phyloP scores from a whole-genome alignment of 2,113 vertebrate genomes.

The Salvator merianae region DNA sequence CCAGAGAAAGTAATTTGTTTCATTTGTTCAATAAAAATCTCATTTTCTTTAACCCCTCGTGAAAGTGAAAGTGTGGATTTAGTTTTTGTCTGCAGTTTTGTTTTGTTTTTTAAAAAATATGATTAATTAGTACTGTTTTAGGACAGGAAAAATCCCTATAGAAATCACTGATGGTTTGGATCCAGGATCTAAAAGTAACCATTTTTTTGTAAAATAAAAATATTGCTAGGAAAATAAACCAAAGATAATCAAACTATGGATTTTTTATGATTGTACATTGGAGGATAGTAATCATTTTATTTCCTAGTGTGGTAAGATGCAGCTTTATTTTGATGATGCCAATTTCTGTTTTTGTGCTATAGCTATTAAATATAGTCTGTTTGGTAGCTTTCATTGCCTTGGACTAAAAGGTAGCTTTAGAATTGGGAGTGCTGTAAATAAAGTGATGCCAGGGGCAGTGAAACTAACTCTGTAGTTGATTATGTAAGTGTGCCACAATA shows the following conservation, averaged over 20 bases:
- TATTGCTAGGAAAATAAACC: accelerated
- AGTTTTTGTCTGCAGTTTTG: neutral
- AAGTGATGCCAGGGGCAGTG: neutral
- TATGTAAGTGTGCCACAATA: neutral
- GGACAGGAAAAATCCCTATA: too few species aligned
- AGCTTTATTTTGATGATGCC: constrained; percentile 20
- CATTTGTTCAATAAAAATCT: too few species aligned
- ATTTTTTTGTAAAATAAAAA: neutral
- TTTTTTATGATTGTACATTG: neutral
- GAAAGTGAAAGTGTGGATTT: too few species aligned
- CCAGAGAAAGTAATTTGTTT: neutral
- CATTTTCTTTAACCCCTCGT: too few species aligned
- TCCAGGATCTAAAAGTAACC: too few species aligned
- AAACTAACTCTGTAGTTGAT: neutral
- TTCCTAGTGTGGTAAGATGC: neutral
- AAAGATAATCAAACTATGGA: constrained; percentile 1
- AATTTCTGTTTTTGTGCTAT: neutral
- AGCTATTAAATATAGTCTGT: constrained; percentile 7
- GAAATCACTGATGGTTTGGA: too few species aligned
- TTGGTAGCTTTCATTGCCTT: constrained; percentile 11
- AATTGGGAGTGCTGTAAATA: neutral
- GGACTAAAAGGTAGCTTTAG: neutral
- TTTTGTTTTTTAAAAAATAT: too few species aligned
- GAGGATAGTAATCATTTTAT: constrained; percentile 25
- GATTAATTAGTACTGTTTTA: too few species aligned